Evolutionary conservation across 2,113 vertebrate species (phyloP), one percentile per base, ranked within the genome.

Genomic region (Ahaetulla prasina): DNA sequence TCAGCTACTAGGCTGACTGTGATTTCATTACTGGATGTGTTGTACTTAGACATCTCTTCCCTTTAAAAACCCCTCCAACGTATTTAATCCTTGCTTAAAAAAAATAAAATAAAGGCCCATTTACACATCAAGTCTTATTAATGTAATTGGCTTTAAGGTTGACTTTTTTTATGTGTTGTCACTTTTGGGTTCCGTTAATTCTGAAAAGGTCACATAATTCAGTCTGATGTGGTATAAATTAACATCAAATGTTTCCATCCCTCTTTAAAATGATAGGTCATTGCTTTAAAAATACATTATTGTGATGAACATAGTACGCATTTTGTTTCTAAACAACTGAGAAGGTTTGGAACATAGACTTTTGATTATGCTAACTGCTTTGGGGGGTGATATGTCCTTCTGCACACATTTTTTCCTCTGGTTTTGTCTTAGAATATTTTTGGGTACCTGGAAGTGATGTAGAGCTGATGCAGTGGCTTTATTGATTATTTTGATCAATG

Each of bases 21-120:
- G 96, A 98, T 98, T 97, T 97, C 95, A 97, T 97, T 96, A 96
- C 94, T 97, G 96, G 95, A 95, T 98, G 96, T 95, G 96, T 89
- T 96, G 95, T 97, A 97, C 96, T 98, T 97, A 97, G 94, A 96
- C 92, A 96, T 97, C 96, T 95, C 94, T 95, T 96, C 93, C 95
- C 95, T 98, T 96, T 96, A 94, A 96, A 97, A 97, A 95, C 93
- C 96, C 96, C 86, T 87, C 94, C 96, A 95, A 95, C 95, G 96
- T 96, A 94, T 91, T 89, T 93, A 93, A 94, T 92, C 3, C 18
- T 95, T 96, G 90, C 54, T 93, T 96, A 97, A 96, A 95, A 88
- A 88, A 96, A 43, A 43, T 80, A 90, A 89, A 97, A 97, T 95
- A 97, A 96, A 94, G 89, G 96, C 88, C 93, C 90, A 97, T 97